Evolutionary conservation across 1,140 invertebrate genomes (phyloP), one percentile per base, ranked within the genome.

Genomic region (Calycopis cecrops): DNA sequence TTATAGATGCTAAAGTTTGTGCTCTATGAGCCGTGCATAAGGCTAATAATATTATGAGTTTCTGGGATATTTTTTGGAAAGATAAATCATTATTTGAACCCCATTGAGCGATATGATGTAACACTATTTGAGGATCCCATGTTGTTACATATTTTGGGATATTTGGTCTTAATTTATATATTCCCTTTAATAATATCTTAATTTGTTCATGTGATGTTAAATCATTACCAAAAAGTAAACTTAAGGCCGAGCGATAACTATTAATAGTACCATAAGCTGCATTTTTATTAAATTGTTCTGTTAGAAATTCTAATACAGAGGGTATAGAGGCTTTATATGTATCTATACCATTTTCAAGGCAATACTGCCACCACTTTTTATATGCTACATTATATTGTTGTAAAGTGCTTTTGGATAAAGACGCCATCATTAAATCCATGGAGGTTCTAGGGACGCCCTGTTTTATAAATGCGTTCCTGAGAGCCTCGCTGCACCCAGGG

Each of bases 401-500:
- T 40, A 40, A 14, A 7, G 38, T 40, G 14, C 14, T 40, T 4
- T 40, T 40, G 1, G 38, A n/a, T 14, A 40, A 14, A 11, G 38
- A 40, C 11, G 38, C n/a, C 14, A 40, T 11, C 14, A 12, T 12
- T 4, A 40, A 40, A 40, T 40, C n/a, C 38, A 40, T 7, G 8
- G 38, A n/a, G 14, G 38, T 8, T 7, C 12, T 14, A 6, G 38
- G 38, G n/a, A 12, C 1, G 38, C 14, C 3, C n/a, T 14, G 38
- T n/a, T 14, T n/a, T 12, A 14, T 12, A n/a, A n/a, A 40, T 6
- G 38, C n/a, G n/a, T 12, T 40, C 38, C 38, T n/a, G 16, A 48
- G 9, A 35, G 62, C 62, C n/a, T 55, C 14, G 4, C 59, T n/a
- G 37, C 57, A 9, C 17, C 37, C 53, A 56, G 33, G 40, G 35